Evolutionary conservation across 2,113 vertebrate genomes (phyloP).

Genomic region (Mesembrinibis cayennensis): DNA sequence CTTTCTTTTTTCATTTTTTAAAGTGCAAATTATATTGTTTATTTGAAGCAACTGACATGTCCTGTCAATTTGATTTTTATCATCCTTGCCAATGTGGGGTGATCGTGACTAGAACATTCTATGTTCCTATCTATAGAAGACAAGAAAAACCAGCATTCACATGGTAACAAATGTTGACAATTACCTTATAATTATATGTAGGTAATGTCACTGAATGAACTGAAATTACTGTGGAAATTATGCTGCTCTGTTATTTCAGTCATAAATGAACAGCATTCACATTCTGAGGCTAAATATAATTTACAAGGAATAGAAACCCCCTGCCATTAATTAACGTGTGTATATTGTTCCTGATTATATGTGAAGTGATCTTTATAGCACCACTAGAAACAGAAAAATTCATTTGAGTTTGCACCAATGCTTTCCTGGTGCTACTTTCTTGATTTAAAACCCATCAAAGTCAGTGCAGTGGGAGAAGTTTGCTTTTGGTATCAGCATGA

Average conservation of each 20-base stretch:
- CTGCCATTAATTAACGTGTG: constrained; percentile 50
- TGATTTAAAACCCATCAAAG: not conserved
- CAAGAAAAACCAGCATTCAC: constrained; percentile 40
- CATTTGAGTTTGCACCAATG: not conserved
- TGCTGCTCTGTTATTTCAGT: constrained; percentile 69
- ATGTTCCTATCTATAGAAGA: constrained; percentile 32
- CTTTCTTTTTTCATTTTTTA: constrained; percentile 23
- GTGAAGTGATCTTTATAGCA: constrained; percentile 42
- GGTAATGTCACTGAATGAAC: constrained; percentile 80
- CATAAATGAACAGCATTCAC: constrained; percentile 62
- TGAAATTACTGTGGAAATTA: constrained; percentile 80
- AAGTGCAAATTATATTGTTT: constrained; percentile 45
- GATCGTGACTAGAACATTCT: constrained; percentile 37
- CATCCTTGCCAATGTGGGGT: constrained; percentile 30
- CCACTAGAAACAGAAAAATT: constrained; percentile 17
- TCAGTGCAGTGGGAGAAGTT: not conserved
- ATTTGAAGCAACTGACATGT: constrained; percentile 32
- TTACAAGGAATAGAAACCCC: constrained; percentile 54
- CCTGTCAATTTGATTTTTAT: constrained; percentile 54
- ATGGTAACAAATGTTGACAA: constrained; percentile 76
- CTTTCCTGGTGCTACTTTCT: not conserved
- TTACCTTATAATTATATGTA: constrained; percentile 81
- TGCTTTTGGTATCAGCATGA: not conserved
- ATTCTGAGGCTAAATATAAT: constrained; percentile 67
- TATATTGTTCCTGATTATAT: not conserved